Conservation (phyloP, 2,797 vertebrate species). For the Danio choprae region DNA sequence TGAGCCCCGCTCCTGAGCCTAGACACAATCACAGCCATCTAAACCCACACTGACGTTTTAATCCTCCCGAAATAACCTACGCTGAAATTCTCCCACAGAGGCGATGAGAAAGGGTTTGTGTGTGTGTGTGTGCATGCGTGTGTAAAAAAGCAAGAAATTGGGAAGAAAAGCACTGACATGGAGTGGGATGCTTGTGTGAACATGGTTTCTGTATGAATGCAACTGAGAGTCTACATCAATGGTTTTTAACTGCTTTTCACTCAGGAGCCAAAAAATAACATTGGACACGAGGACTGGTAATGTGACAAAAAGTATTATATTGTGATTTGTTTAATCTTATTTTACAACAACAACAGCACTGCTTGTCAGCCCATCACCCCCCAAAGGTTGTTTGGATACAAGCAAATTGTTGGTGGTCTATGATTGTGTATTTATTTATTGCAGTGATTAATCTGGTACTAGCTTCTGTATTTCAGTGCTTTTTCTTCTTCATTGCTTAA, state of each 20-base stretch:
- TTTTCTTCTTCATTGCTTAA: no score
- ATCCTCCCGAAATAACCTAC: constrained; percentile 70
- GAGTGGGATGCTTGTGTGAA: constrained; percentile 2
- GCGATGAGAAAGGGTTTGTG: constrained; percentile 43
- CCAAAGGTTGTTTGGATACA: no score
- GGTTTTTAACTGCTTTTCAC: not conserved
- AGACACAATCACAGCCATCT: constrained; percentile 62
- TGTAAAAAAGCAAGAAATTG: constrained; percentile 22
- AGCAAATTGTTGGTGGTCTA: no score
- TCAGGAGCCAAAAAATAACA: constrained; percentile 1
- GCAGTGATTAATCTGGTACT: no score
- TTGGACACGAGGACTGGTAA: not conserved
- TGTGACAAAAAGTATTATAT: not conserved
- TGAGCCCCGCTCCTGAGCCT: constrained; percentile 64
- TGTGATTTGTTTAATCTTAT: not conserved
- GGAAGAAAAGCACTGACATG: constrained; percentile 2
- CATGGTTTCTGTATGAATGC: not conserved
- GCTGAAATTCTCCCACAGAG: constrained; percentile 64
- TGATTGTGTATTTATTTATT: no score
- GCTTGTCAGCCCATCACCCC: no score
- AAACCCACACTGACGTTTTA: constrained; percentile 65
- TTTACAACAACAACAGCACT: not conserved
- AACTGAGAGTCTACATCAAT: not conserved
- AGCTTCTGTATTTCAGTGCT: no score
- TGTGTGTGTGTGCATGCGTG: not conserved